These are phyloP conservation scores for Asarcornis scutulata DNA, from an alignment of 2,113 vertebrate species.

Conservation along the genomic window DNA sequence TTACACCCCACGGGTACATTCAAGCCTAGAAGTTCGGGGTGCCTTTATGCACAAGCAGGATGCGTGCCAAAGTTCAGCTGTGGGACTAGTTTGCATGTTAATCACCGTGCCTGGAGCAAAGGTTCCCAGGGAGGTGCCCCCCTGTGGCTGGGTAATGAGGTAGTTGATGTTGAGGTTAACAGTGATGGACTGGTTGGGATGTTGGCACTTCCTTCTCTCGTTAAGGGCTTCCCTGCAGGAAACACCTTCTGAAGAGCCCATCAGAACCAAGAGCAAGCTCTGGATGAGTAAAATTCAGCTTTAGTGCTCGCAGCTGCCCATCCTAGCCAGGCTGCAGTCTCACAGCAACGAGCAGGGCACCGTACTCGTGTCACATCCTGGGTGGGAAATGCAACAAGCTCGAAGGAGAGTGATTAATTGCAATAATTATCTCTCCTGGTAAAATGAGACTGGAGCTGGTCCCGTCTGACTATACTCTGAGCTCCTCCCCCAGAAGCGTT, in stretches of 20 bases:
- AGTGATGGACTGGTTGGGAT: no score
- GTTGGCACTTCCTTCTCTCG: not conserved
- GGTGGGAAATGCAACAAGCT: not conserved
- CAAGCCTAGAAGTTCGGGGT: not conserved
- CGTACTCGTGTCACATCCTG: not conserved
- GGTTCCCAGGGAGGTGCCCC: not conserved
- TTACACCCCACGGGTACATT: accelerated
- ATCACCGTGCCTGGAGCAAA: not conserved
- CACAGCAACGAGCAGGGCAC: accelerated
- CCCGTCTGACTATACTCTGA: not conserved
- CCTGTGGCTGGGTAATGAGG: accelerated
- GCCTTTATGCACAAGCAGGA: not conserved
- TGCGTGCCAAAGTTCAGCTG: not conserved
- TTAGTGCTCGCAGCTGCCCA: not conserved
- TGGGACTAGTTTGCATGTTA: not conserved
- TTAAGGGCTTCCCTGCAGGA: not conserved
- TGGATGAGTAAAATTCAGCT: not conserved
- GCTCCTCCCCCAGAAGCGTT: not conserved
- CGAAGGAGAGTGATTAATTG: not conserved
- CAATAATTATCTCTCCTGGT: not conserved
- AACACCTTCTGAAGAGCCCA: not conserved
- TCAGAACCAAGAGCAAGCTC: not conserved
- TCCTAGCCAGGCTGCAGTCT: no score
- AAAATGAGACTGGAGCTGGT: not conserved
- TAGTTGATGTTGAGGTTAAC: accelerated